Evolutionary conservation across 2,888 invertebrate species (phyloP).

Genomic region (Lingula anatina): DNA sequence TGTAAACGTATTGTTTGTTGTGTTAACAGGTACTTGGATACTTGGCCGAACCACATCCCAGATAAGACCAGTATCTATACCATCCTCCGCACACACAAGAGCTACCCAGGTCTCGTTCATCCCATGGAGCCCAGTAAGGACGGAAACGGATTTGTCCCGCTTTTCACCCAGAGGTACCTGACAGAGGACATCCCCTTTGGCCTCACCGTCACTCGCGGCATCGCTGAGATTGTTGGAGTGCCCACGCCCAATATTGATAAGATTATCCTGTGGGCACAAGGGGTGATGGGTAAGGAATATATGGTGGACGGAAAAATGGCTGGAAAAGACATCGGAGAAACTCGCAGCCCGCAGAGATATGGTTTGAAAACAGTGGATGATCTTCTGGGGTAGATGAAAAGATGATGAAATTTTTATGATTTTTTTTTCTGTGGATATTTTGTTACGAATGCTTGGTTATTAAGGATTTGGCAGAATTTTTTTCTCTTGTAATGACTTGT

Average conservation of each 20-base stretch:
- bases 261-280: constrained; percentile 30
- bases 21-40: constrained; percentile 25
- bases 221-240: constrained; percentile 22
- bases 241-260: constrained; percentile 22
- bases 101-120: constrained; percentile 24
- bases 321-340: constrained; percentile 24
- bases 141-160: constrained; percentile 15
- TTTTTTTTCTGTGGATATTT: too few species aligned
- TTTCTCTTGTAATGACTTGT: too few species aligned
- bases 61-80: constrained; percentile 18
- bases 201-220: constrained; percentile 25
- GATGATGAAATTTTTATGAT: too few species aligned
- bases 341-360: constrained; percentile 28
- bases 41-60: constrained; percentile 23
- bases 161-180: constrained; percentile 20
- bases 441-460: too few species aligned
- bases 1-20: too few species aligned
- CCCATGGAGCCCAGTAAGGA: constrained; percentile 11
- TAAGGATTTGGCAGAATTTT: too few species aligned
- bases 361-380: constrained; percentile 22
- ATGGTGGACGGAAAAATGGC: constrained; percentile 24
- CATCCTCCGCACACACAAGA: constrained; percentile 24
- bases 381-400: too few species aligned
- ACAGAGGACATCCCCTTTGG: constrained; percentile 32
- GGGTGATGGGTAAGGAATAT: constrained; percentile 28